Percentiles rank a stretch among this genome's conserved stretches.
phyloP scores from a whole-genome alignment of 2,113 vertebrate species.

The Conger conger region DNA sequence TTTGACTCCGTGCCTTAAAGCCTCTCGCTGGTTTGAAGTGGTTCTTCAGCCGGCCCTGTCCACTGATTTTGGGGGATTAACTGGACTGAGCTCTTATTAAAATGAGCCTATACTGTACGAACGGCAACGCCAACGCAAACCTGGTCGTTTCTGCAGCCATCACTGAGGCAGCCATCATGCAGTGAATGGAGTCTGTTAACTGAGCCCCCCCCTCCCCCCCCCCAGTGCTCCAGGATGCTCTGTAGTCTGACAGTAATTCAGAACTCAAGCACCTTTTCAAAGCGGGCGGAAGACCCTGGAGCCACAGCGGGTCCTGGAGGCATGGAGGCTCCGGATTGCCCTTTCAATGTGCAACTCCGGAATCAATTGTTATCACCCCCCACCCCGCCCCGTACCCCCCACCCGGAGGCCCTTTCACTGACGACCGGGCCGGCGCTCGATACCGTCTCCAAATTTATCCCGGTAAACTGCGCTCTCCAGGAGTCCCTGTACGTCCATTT shows the following conservation, averaged over 20 bases:
- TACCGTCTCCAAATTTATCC: slow-evolving; percentile 21
- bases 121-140: slow-evolving; percentile 37
- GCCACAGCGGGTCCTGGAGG: background rate
- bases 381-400: background rate
- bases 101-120: slow-evolving; percentile 29
- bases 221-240: slow-evolving; percentile 27
- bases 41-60: slow-evolving; percentile 8
- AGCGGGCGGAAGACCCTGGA: slow-evolving; percentile 5
- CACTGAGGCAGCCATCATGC: slow-evolving; percentile 42
- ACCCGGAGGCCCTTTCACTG: background rate
- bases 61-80: slow-evolving; percentile 33
- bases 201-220: background rate
- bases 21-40: slow-evolving; percentile 24
- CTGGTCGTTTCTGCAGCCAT: slow-evolving; percentile 15
- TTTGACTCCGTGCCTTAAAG: slow-evolving; percentile 35
- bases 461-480: slow-evolving; percentile 14
- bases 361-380: slow-evolving; percentile 29
- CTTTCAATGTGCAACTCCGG: slow-evolving; percentile 18
- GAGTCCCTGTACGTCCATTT: slow-evolving; percentile 39
- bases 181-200: slow-evolving; percentile 27
- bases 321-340: background rate
- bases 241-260: slow-evolving; percentile 33
- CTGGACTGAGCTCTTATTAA: background rate
- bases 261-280: slow-evolving; percentile 26
- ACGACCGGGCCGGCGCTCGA: slow-evolving; percentile 13